Percentiles rank a stretch among this genome's conserved stretches.
Evolutionary conservation across 2,888 invertebrate species (phyloP).

Genomic region (Cephus pulcher): DNA sequence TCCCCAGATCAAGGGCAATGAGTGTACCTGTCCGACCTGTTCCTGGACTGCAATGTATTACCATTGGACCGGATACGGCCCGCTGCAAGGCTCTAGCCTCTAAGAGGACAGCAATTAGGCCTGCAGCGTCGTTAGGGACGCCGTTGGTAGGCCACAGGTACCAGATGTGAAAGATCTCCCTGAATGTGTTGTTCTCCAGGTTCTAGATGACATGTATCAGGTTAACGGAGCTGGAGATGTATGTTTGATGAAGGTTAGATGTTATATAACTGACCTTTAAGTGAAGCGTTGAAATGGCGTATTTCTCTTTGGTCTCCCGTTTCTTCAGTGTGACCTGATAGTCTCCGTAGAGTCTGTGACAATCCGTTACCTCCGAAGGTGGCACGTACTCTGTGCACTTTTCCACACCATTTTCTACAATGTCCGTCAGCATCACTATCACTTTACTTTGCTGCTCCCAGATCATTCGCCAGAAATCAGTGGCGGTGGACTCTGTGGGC

Average conservation of each 20-base stretch:
- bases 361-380: constrained; percentile 91
- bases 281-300: constrained; percentile 87
- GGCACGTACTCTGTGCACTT: constrained; percentile 93
- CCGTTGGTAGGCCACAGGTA: constrained; percentile 94
- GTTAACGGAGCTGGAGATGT: not conserved
- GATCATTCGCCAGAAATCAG: constrained; percentile 95
- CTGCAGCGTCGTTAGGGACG: constrained; percentile 84
- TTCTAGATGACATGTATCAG: constrained; percentile 67
- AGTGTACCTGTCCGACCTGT: constrained; percentile 91
- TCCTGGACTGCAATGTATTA: constrained; percentile 89
- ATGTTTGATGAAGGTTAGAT: not conserved
- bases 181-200: constrained; percentile 82
- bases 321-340: constrained; percentile 89
- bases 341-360: constrained; percentile 87
- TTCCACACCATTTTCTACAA: constrained; percentile 89
- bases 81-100: constrained; percentile 76
- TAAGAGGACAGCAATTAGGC: constrained; percentile 87
- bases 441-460: constrained; percentile 94
- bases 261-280: constrained; percentile 71
- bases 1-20: constrained; percentile 87
- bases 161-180: constrained; percentile 93
- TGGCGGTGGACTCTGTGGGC: constrained; percentile 84
- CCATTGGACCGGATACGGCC: constrained; percentile 76
- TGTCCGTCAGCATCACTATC: constrained; percentile 90
- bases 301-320: constrained; percentile 90